Evolutionary conservation across 2,888 invertebrate genomes (phyloP), one percentile per base, ranked within the genome.

Genomic region (Drosophila lacicola): DNA sequence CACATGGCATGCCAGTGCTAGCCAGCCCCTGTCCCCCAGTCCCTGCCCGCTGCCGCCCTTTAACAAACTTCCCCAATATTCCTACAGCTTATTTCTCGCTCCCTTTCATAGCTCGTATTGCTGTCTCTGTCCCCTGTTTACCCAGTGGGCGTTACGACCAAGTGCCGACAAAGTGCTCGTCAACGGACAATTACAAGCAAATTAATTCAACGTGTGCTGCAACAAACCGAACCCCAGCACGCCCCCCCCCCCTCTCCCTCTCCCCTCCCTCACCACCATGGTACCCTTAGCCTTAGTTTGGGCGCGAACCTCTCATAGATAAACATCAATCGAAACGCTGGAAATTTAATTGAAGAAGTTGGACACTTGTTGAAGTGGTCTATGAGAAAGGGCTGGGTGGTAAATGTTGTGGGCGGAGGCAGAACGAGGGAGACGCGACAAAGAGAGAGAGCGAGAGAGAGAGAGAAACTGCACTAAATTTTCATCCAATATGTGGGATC

Each of bases 151-250:
- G 80, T 70, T 74, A 54, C 67, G 67, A 53, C 39, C 72, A 62
- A 67, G 70, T 78, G 88, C 82, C 82, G 86, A 85, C 82, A 82
- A 88, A 82, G 82, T 79, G 88, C 88, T 85, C 78, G 86, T 83
- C 88, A 85, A 85, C 71, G 74, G 71, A 88, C 88, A 83, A 88
- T 88, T 88, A 83, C 82, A 83, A 85, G 80, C 80, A 78, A 83
- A 88, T 86, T 83, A 83, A 83, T 88, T 83, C 73, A 87, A 80
- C 70, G 84, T 74, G 63, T 68, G 44, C 55, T 44, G 55, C 56
- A 51, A 51, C 29, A 29, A 29, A 2, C 49, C 57, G 34, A 25
- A 29, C 29, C 34, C 19, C 49, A 29, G 14, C 39, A 9, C 6
- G 13, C 10, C 34, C 14, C n/a, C 55, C 29, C 3, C 8, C 4